These are phyloP conservation scores for Gila robusta DNA, from an alignment of 2,797 vertebrate species.

Conservation along the genomic window DNA sequence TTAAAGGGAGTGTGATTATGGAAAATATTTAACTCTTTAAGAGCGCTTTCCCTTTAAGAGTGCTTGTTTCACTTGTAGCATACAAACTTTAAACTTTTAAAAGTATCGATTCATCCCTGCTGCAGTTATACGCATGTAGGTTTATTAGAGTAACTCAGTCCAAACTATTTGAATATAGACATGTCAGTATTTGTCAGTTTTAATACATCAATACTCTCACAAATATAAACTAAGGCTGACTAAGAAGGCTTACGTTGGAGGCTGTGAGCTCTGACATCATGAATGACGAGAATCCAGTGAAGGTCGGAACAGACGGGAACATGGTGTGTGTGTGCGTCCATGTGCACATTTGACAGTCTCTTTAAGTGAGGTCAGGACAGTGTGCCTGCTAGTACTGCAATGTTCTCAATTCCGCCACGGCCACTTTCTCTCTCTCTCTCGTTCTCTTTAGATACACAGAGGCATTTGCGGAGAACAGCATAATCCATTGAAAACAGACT, in stretches of 20 bases:
- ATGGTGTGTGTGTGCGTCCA: constrained; percentile 6
- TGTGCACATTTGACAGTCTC: constrained; percentile 27
- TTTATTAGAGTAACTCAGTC: background rate
- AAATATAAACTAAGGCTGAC: constrained; percentile 22
- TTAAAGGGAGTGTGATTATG: background rate
- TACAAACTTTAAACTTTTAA: background rate
- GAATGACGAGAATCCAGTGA: constrained; percentile 41
- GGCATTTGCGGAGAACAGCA: background rate
- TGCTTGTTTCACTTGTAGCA: background rate
- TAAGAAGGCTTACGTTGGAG: constrained; percentile 21
- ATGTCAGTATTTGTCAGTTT: constrained; percentile 1
- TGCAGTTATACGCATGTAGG: background rate
- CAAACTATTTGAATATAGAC: background rate
- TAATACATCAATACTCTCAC: background rate
- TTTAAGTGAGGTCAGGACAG: constrained; percentile 30
- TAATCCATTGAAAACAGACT: constrained; percentile 33
- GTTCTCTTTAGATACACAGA: constrained; percentile 29
- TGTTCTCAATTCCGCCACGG: constrained; percentile 23
- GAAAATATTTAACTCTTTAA: background rate
- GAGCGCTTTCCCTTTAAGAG: background rate
- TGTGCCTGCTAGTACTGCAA: constrained; percentile 16
- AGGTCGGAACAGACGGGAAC: constrained; percentile 30
- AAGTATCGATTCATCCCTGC: background rate
- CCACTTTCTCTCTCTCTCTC: background rate
- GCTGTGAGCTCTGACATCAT: constrained; percentile 32